Base-by-base conservation (phyloP, 2,888 invertebrate genomes). In the Autographa gamma region DNA sequence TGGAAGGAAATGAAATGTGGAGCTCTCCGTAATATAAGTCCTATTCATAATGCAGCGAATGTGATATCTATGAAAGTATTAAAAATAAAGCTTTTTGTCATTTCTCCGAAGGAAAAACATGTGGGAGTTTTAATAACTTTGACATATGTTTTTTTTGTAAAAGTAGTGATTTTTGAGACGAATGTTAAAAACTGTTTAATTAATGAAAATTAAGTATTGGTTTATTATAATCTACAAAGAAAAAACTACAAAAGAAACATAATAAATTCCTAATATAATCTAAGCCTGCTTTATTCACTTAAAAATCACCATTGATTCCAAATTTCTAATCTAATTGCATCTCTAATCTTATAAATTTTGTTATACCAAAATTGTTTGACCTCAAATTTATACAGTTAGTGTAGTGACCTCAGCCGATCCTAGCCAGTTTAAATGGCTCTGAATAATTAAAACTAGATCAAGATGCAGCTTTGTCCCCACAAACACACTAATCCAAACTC, bases 1-100 rank as follows among this genome's bases (percentile, higher is more conserved):
- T 70, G 67, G 59, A 66, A 76, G 63, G 41, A 78, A 78, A 71
- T 78, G 67, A 79, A 70, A 72, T 74, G 64, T 72, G 67, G 61
- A 60, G 31, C 56, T 59, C 48, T 31, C 13, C 9, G 41, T 66
- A 64, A 78, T 66, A 69, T 75, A 63, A 64, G 13, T 61, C 69
- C 65, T 66, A 71, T 76, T 71, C 63, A 71, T 70, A 74, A 66
- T 56, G 59, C 38, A 38, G 9, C 31, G 43, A 63, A 52, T 74
- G 56, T 69, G 34, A 69, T 60, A 60, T 65, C 60, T 52, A 54
- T 63, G 43, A 34, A 56, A 38, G n/a, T 32, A 72, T 75, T 66
- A 60, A 69, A 68, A 66, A 69, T 58, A 9, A 60, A 14, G 9
- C 11, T 0, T 60, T 63, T 38, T 59, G 16, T 67, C 59, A 32